Base-by-base conservation (phyloP, 2,797 vertebrate species). In the Crocodylus rhombifer region DNA sequence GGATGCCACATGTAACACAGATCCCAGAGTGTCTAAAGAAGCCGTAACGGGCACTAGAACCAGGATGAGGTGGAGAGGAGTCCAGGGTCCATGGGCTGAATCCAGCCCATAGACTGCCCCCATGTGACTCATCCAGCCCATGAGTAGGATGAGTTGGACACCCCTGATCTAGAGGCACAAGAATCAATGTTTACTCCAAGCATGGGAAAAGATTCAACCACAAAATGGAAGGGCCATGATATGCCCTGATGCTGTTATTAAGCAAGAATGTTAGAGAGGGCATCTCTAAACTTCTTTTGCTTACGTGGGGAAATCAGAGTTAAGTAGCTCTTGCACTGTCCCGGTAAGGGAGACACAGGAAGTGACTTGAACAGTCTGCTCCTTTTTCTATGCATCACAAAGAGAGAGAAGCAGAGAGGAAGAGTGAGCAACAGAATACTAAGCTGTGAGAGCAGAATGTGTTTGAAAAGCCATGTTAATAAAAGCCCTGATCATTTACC, bases 341-440 rank as follows among this genome's bases (percentile, higher is more conserved):
- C 63, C 51, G 3, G 6, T 71, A 84, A 73, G n/a, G 25, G 26
- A 90, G 57, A 57, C 84, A 75, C 60, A 92, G 86, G 77, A 91
- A 90, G 23, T 60, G 51, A 78, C 60, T 55, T 26, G 33, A 12
- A 0, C 0, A 36, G 14, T 65, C 63, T n/a, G 6, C 17, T 76
- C 69, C n/a, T 91, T 2, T 1, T 36, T 92, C 14, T 28, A 30
- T 1, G 4, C 21, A 23, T 23, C 42, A 51, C 42, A 51, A 51
- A 11, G 42, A 51, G 42, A 51, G 6, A 51, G 42, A 51, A 51
- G 4, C 5, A 15, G 58, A 21, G 58, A 21, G 58, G 58, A 21
- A 21, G 58, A 16, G 58, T 15, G 58, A 60, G 58, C 15, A 21
- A 21, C 58, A 5, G 5, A 15, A 60, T 15, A 81, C 33, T 30